A percentile compares a stretch with the other conserved stretches of the same genome.
phyloP scores from a whole-genome alignment of 2,888 invertebrate genomes.

The Sminthurinus aureus region DNA sequence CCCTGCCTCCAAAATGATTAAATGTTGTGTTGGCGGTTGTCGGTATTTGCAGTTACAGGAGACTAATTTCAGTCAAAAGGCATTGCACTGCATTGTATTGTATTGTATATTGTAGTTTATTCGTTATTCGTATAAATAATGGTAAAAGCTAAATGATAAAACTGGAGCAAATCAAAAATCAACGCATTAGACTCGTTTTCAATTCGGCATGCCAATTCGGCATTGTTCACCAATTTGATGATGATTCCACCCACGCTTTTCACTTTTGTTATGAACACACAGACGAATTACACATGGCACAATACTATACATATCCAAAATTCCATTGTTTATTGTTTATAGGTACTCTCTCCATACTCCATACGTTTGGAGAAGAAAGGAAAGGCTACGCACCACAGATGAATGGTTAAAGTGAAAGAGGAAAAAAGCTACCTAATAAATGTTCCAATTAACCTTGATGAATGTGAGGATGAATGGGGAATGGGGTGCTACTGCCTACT shows the following conservation, averaged over 20 bases:
- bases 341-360: no score
- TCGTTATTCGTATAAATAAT: no score
- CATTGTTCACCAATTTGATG: neutral
- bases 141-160: no score
- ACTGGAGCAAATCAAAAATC: no score
- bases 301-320: neutral
- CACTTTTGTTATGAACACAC: no score
- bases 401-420: no score
- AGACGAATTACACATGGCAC: neutral
- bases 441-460: constrained; percentile 11
- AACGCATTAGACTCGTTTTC: neutral
- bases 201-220: neutral
- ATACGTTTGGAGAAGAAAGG: neutral
- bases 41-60: no score
- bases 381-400: neutral
- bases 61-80: no score
- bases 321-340: no score
- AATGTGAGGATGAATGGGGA: neutral
- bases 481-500: neutral
- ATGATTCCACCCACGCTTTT: neutral
- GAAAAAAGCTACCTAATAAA: neutral
- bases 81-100: no score
- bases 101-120: no score
- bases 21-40: no score
- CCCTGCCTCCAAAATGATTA: neutral